Evolutionary conservation across 1,140 invertebrate genomes (phyloP).

Genomic region (Drosophila pallidifrons): DNA sequence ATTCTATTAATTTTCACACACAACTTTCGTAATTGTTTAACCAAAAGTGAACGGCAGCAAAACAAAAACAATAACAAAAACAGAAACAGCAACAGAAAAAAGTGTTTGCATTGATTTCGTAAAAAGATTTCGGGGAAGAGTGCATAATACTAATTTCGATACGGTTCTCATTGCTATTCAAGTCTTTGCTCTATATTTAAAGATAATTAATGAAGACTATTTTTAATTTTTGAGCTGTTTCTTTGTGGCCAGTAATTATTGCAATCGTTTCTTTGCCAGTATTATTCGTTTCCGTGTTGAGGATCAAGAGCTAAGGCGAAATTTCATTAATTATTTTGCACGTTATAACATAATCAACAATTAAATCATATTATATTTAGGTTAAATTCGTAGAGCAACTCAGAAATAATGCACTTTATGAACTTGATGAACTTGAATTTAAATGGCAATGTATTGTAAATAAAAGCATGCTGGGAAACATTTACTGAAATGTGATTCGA

Average conservation of each 20-base stretch:
- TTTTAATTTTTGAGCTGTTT: slow-evolving; percentile 5
- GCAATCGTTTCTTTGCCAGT: neutral
- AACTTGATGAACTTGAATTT: neutral
- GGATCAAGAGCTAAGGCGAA: neutral
- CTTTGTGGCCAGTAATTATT: too few relatives aligned
- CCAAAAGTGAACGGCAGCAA: slow-evolving; percentile 64
- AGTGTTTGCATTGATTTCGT: slow-evolving; percentile 46
- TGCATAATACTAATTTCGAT: slow-evolving; percentile 16
- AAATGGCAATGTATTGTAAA: neutral
- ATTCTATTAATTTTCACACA: slow-evolving; percentile 62
- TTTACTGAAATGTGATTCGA: too few relatives aligned
- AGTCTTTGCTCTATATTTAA: neutral
- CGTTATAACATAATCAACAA: neutral
- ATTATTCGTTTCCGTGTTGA: slow-evolving; percentile 4
- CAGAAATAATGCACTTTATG: neutral
- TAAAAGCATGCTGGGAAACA: neutral
- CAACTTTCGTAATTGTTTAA: slow-evolving; percentile 73
- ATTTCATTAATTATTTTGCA: neutral
- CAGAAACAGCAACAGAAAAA: neutral
- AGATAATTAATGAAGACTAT: slow-evolving; percentile 4
- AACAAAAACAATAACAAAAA: slow-evolving; percentile 1
- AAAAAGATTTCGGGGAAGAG: slow-evolving; percentile 43
- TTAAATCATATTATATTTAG: neutral
- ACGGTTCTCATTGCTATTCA: slow-evolving; percentile 34
- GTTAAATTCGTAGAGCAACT: neutral